Percentiles rank a stretch among this genome's conserved stretches.
Evolutionary conservation across 2,797 vertebrate genomes (phyloP).

Genomic region (Tangara arthus): DNA sequence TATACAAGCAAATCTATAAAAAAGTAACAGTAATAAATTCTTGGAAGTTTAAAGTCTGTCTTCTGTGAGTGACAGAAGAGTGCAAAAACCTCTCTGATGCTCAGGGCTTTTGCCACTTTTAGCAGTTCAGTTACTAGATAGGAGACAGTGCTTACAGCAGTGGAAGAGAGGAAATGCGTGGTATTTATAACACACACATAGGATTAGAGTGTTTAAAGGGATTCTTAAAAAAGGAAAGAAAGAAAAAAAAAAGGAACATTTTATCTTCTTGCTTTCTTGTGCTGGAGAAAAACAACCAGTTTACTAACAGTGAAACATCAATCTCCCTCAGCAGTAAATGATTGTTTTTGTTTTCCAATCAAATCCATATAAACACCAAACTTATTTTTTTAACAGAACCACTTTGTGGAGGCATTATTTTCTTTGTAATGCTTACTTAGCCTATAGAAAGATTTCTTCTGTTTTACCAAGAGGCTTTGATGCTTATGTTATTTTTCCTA

Average conservation of each 20-base stretch:
- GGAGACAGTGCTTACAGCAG: not conserved
- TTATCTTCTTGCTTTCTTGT: not conserved
- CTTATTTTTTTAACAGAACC: not conserved
- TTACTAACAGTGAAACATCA: not conserved
- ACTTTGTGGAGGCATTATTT: not conserved
- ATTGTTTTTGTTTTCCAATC: not conserved
- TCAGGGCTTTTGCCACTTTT: not conserved
- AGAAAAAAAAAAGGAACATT: not conserved
- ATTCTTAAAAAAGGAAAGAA: not conserved
- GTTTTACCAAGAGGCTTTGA: not conserved
- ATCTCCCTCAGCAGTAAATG: not conserved
- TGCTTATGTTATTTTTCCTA: not conserved
- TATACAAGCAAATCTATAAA: not conserved
- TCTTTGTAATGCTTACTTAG: not conserved
- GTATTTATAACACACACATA: not conserved
- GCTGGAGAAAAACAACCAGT: not conserved
- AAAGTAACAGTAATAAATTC: not conserved
- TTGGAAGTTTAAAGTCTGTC: not conserved
- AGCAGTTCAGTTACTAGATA: not conserved
- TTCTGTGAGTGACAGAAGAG: not conserved
- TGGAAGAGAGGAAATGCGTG: not conserved
- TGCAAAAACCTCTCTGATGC: not conserved
- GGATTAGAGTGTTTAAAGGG: not conserved
- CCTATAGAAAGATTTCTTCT: not conserved
- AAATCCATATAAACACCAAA: conserved; percentile 26